Percentiles rank a stretch among this genome's conserved stretches.
These are phyloP conservation scores for Pseudanteris insignis DNA, from an alignment of 2,888 invertebrate genomes.

Conservation along the genomic window DNA sequence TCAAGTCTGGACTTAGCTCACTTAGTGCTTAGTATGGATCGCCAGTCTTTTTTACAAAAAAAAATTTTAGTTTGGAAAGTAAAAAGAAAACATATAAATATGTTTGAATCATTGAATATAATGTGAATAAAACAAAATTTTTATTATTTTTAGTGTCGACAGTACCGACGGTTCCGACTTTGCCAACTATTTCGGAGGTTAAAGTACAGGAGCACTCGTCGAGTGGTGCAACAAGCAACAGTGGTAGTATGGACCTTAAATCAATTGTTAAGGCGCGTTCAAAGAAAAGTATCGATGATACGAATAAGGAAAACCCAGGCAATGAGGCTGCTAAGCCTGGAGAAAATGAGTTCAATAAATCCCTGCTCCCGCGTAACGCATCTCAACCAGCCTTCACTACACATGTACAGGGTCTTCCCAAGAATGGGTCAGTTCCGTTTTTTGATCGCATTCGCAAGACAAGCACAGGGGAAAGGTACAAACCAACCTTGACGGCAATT, in stretches of 20 bases:
- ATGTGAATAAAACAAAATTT: conserved; percentile 17
- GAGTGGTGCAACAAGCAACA: conserved; percentile 69
- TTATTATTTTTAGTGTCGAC: conserved; percentile 72
- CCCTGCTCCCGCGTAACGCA: conserved; percentile 81
- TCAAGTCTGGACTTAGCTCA: conserved; percentile 90
- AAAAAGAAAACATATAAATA: too few species aligned
- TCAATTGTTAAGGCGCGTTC: conserved; percentile 57
- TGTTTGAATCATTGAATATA: neutral
- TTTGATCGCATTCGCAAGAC: conserved; percentile 88
- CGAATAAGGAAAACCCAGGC: conserved; percentile 32
- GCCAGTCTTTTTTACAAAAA: too few species aligned
- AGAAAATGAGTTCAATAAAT: conserved; percentile 64
- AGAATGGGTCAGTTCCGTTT: conserved; percentile 90
- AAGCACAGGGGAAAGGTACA: conserved; percentile 83
- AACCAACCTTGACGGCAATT: conserved; percentile 84
- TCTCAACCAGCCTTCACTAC: conserved; percentile 87
- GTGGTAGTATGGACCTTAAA: conserved; percentile 65
- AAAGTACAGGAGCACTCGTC: conserved; percentile 74
- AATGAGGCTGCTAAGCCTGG: conserved; percentile 48
- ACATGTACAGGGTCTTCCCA: conserved; percentile 78
- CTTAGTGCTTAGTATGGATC: conserved; percentile 71
- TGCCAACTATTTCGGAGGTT: conserved; percentile 90
- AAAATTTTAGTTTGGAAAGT: too few species aligned
- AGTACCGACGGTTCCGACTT: conserved; percentile 83
- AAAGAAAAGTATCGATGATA: conserved; percentile 63